Percentiles rank a stretch among this genome's conserved stretches.
These are phyloP conservation scores for Epizoanthus scotinus DNA, from an alignment of 92 coral and sea anemone genomes.

Conservation along the genomic window DNA sequence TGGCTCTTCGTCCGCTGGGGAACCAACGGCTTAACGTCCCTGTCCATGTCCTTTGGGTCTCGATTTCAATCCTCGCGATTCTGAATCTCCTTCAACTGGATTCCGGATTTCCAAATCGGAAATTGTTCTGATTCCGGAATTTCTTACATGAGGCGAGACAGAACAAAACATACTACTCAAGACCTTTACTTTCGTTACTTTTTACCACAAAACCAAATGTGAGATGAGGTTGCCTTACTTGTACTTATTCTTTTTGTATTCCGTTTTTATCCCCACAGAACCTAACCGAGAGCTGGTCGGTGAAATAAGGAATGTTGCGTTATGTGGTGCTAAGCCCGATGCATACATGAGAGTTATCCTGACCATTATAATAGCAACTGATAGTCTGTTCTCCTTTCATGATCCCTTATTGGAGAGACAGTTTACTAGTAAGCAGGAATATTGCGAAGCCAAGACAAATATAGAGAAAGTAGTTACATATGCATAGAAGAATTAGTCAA, in stretches of 20 bases:
- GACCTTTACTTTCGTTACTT: not conserved
- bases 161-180: not conserved
- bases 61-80: no score
- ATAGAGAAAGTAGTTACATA: slow-evolving; percentile 26
- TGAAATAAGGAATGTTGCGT: slow-evolving; percentile 54
- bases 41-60: no score
- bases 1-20: no score
- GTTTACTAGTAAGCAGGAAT: slow-evolving; percentile 56
- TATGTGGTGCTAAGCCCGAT: slow-evolving; percentile 52
- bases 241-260: not conserved
- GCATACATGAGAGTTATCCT: slow-evolving; percentile 62
- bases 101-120: no score
- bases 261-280: slow-evolving; percentile 34
- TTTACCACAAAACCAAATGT: not conserved
- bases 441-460: slow-evolving; percentile 33
- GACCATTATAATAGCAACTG: slow-evolving; percentile 63
- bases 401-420: slow-evolving; percentile 62
- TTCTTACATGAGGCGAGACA: no score
- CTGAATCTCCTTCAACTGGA: no score
- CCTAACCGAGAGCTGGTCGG: slow-evolving; percentile 51
- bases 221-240: not conserved
- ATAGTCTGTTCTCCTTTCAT: slow-evolving; percentile 51
- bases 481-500: not conserved
- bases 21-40: no score
- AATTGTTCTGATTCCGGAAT: no score